Conservation (phyloP, 1,140 invertebrate genomes). For the Papilio polyxenes region DNA sequence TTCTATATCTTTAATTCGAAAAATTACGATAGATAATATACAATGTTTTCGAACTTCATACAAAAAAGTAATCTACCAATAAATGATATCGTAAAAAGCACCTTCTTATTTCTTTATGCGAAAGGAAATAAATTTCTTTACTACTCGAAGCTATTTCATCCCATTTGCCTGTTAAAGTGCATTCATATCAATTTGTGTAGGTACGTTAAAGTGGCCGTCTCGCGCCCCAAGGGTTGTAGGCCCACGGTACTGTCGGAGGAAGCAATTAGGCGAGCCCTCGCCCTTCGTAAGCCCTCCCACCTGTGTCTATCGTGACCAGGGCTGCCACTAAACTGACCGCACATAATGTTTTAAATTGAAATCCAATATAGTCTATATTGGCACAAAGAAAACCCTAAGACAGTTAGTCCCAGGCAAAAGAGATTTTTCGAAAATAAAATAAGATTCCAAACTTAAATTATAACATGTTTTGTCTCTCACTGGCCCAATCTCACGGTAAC, state of each 20-base stretch:
- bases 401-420: background rate
- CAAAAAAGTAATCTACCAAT: too few relatives aligned
- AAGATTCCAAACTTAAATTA: too few relatives aligned
- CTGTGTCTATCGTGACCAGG: slow-evolving; percentile 21
- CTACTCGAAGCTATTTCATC: slow-evolving; percentile 12
- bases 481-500: too few relatives aligned
- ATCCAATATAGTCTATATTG: background rate
- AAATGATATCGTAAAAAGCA: too few relatives aligned
- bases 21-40: too few relatives aligned
- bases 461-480: too few relatives aligned
- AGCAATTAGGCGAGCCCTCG: slow-evolving; percentile 37
- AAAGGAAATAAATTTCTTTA: background rate
- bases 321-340: slow-evolving; percentile 21
- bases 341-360: background rate
- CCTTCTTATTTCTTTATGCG: too few relatives aligned
- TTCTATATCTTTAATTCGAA: too few relatives aligned
- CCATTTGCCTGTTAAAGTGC: slow-evolving; percentile 27
- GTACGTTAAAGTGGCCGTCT: slow-evolving; percentile 38
- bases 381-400: background rate
- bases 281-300: slow-evolving; percentile 36
- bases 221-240: slow-evolving; percentile 20
- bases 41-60: too few relatives aligned
- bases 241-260: slow-evolving; percentile 34
- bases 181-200: slow-evolving; percentile 39
- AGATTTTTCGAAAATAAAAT: background rate